Conservation (phyloP, 2,888 invertebrate genomes). For the Cheilosia grossa region DNA sequence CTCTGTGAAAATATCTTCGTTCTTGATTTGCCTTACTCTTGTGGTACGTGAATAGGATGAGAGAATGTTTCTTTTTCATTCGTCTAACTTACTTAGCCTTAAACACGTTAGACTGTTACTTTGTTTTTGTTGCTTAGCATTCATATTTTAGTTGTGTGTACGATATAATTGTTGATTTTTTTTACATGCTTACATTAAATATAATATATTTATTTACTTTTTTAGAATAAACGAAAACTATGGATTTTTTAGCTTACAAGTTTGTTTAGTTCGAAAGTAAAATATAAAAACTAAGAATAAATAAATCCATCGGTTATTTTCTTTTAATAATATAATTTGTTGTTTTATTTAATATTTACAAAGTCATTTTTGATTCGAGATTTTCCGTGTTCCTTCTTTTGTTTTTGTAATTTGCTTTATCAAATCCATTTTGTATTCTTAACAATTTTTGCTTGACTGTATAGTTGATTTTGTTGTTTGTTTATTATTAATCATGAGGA, state of each 20-base stretch:
- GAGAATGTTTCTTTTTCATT: constrained; percentile 32
- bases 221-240: constrained; percentile 15
- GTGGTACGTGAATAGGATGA: constrained; percentile 45
- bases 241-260: constrained; percentile 45
- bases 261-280: constrained; percentile 29
- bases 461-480: constrained; percentile 21
- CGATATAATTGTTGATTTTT: constrained; percentile 5
- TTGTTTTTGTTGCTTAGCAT: constrained; percentile 67
- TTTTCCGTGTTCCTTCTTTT: constrained; percentile 40
- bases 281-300: constrained; percentile 56
- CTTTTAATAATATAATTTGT: constrained; percentile 27
- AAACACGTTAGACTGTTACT: constrained; percentile 46
- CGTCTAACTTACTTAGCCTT: constrained; percentile 64
- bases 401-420: constrained; percentile 58
- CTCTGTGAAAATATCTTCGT: constrained; percentile 12
- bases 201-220: constrained; percentile 13
- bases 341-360: constrained; percentile 60
- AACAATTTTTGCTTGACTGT: constrained; percentile 20
- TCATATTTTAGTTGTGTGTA: constrained; percentile 49
- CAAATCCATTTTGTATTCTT: constrained; percentile 51
- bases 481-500: constrained; percentile 56
- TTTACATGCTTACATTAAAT: constrained; percentile 47
- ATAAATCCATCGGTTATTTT: constrained; percentile 52
- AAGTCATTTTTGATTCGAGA: constrained; percentile 72
- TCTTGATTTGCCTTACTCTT: constrained; percentile 17